Evolutionary conservation across 2,797 vertebrate species (phyloP), one percentile per base, ranked within the genome.

Genomic region (Cynodonichthys magdalenae): DNA sequence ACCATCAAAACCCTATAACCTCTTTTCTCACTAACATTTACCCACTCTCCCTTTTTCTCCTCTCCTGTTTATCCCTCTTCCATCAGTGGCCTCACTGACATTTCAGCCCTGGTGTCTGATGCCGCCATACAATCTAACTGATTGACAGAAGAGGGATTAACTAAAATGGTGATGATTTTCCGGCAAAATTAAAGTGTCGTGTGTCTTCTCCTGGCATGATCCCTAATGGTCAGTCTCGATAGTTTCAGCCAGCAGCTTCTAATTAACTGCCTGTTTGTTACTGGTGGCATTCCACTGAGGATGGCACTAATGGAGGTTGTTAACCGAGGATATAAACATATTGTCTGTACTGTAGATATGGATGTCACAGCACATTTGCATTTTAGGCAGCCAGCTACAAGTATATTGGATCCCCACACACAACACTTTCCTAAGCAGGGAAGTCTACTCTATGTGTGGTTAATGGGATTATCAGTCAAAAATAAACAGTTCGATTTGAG

Each of bases 231-330:
- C 65, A 56, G 51, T 56, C 55, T 59, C 45, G 15, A n/a, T 19
- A 27, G 73, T 59, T 79, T 66, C 61, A 66, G 75, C 81, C 69
- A 60, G 61, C 76, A 69, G 66, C 56, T 74, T 75, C 69, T 80
- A 69, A 86, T 80, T 74, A 84, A 75, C 79, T 65, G 69, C 53
- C 63, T 20, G 69, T 82, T 82, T 60, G 59, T 71, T 56, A 63
- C 83, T 68, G 79, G 70, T 77, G 62, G 56, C 70, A 15, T 62
- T 81, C 77, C 67, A 24, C 53, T 20, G 63, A 70, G 69, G 62
- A 67, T 7, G 56, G 11, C 36, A 53, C 71, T 89, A 88, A 90
- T 87, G 83, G 80, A 90, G 74, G 69, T 59, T 76, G 70, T 84
- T 89, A 81, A 87, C 82, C 87, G 66, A 77, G 78, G 48, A 71